These are phyloP conservation scores for Aspidapion aeneum DNA, from an alignment of 2,888 invertebrate species.

Conservation along the genomic window DNA sequence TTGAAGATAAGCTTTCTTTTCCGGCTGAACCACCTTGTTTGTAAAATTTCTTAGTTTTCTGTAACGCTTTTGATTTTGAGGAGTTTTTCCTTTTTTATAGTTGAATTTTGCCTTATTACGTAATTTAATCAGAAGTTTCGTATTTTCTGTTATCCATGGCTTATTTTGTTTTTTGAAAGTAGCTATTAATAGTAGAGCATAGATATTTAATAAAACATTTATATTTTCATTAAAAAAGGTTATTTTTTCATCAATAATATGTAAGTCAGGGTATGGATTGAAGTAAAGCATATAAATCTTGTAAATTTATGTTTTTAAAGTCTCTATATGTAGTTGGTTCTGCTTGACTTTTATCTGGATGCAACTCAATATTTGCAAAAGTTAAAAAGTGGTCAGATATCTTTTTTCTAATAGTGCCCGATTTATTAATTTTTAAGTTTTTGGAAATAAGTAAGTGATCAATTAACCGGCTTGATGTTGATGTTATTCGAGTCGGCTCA, in stretches of 20 bases:
- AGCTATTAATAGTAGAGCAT: slow-evolving; percentile 1
- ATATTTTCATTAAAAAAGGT: slow-evolving; percentile 5
- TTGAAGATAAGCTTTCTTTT: slow-evolving; percentile 1
- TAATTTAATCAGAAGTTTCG: not conserved
- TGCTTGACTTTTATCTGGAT: not conserved
- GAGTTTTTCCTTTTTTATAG: slow-evolving; percentile 1
- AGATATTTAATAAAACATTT: not conserved
- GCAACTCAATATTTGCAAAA: not conserved
- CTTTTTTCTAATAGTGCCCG: slow-evolving; percentile 1
- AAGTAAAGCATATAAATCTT: not conserved
- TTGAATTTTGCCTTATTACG: not conserved
- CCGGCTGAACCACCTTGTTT: not conserved
- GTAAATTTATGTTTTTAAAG: slow-evolving; percentile 4
- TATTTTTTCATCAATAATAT: slow-evolving; percentile 2
- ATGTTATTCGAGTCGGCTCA: slow-evolving; percentile 1
- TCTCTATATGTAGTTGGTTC: not conserved
- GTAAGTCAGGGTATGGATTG: slow-evolving; percentile 4
- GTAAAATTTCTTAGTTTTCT: slow-evolving; percentile 5
- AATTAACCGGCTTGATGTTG: not conserved
- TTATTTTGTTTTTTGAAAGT: not conserved
- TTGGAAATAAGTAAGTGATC: slow-evolving; percentile 3
- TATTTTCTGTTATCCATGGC: not conserved
- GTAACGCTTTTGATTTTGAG: not conserved
- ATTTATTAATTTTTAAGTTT: not conserved
- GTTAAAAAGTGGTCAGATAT: not conserved